phyloP scores from a whole-genome alignment of 2,888 invertebrate genomes.

The Drosophila tripunctata region DNA sequence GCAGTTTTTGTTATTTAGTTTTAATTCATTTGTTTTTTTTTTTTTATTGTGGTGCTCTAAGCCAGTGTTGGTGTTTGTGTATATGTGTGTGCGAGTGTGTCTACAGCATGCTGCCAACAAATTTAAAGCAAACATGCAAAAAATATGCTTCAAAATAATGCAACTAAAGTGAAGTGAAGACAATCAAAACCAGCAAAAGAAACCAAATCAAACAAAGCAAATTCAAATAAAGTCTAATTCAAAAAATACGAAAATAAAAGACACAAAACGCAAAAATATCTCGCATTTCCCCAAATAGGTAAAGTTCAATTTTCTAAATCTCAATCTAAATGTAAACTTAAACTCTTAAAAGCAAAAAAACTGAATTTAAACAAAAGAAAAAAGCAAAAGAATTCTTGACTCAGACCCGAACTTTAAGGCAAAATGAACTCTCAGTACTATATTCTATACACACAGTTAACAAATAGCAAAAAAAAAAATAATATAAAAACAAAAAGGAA shows the following conservation, averaged over 20 bases:
- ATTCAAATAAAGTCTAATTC: constrained; percentile 1
- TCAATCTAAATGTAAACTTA: constrained; percentile 35
- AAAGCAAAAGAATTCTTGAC: constrained; percentile 25
- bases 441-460: constrained; percentile 2
- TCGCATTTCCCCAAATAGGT: constrained; percentile 64
- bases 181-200: not conserved
- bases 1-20: constrained; percentile 12
- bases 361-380: constrained; percentile 12
- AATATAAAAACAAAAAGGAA: not conserved
- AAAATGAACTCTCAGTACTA: constrained; percentile 14
- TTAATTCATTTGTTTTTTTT: constrained; percentile 23
- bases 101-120: constrained; percentile 42
- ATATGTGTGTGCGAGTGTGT: constrained; percentile 9
- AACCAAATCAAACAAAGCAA: constrained; percentile 8
- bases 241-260: constrained; percentile 1
- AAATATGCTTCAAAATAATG: constrained; percentile 12
- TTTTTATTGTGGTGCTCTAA: not conserved
- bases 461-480: not conserved
- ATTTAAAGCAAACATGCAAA: constrained; percentile 28
- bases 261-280: constrained; percentile 37
- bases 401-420: constrained; percentile 15
- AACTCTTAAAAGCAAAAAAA: constrained; percentile 17
- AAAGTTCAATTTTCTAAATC: constrained; percentile 70
- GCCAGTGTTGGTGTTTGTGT: constrained; percentile 2
- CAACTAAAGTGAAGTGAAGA: constrained; percentile 16